Conservation (phyloP, 2,113 vertebrate species). For the Charina bottae region DNA sequence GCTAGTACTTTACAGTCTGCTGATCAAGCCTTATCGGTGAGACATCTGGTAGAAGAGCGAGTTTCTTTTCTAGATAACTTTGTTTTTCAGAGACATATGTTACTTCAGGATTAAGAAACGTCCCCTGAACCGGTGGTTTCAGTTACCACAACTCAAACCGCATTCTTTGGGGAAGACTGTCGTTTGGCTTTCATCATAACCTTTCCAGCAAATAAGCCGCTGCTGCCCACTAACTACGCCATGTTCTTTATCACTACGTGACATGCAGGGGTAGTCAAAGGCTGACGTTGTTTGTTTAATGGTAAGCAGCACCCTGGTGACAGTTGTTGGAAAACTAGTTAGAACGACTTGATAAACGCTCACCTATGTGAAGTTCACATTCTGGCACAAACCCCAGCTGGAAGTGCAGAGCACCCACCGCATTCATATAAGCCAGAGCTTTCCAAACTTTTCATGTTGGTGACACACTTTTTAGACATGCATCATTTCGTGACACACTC, state of each 20-base stretch:
- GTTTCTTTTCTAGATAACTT: neutral
- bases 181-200: neutral
- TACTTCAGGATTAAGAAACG: constrained; percentile 4
- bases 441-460: no score
- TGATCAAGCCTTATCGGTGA: neutral
- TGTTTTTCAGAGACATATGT: neutral
- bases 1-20: neutral
- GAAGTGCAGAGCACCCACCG: neutral
- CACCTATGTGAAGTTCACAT: neutral
- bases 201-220: neutral
- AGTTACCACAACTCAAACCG: neutral
- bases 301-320: neutral
- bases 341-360: neutral
- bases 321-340: neutral
- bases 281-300: neutral
- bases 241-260: neutral
- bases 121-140: neutral
- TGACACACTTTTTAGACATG: no score
- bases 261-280: neutral
- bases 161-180: neutral
- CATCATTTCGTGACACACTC: no score
- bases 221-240: neutral
- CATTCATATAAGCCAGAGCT: neutral
- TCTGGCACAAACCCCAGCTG: neutral
- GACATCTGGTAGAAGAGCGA: neutral